Evolutionary conservation across 1,140 invertebrate species (phyloP).

Genomic region (Eumaeus atala): DNA sequence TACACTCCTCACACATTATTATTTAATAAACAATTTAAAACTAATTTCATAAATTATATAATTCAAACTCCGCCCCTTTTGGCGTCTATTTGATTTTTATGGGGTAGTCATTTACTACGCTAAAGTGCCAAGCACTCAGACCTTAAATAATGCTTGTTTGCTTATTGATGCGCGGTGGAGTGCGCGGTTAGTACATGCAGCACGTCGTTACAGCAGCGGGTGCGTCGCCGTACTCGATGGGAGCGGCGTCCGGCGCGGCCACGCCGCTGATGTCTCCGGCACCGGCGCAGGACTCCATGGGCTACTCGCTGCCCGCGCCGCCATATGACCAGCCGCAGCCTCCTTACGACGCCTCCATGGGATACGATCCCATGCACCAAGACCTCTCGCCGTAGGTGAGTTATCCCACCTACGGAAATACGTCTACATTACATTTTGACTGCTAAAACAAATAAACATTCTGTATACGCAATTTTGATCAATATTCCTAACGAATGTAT

Average conservation of each 20-base stretch:
- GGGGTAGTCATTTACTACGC: too few relatives aligned
- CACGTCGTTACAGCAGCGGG: conserved; percentile 74
- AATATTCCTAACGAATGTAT: too few relatives aligned
- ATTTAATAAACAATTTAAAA: neutral
- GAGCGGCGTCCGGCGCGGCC: conserved; percentile 87
- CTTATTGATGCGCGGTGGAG: neutral
- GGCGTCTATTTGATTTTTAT: too few relatives aligned
- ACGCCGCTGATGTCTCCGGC: conserved; percentile 96
- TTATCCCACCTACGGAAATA: neutral
- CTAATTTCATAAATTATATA: neutral
- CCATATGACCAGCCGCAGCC: conserved; percentile 89
- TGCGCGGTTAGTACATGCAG: conserved; percentile 7
- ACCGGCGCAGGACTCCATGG: conserved; percentile 91
- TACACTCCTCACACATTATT: neutral
- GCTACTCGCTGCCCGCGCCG: conserved; percentile 89
- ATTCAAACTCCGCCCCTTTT: too few relatives aligned
- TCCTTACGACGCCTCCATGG: conserved; percentile 89
- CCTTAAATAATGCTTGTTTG: too few relatives aligned
- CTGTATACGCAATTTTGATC: neutral
- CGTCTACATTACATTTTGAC: neutral
- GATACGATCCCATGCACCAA: conserved; percentile 92
- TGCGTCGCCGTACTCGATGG: conserved; percentile 93
- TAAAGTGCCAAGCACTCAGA: too few relatives aligned
- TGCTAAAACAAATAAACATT: neutral
- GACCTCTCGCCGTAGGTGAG: conserved; percentile 77